These are phyloP conservation scores for Drosophila azteca DNA, from an alignment of 1,140 invertebrate genomes.

Conservation along the genomic window DNA sequence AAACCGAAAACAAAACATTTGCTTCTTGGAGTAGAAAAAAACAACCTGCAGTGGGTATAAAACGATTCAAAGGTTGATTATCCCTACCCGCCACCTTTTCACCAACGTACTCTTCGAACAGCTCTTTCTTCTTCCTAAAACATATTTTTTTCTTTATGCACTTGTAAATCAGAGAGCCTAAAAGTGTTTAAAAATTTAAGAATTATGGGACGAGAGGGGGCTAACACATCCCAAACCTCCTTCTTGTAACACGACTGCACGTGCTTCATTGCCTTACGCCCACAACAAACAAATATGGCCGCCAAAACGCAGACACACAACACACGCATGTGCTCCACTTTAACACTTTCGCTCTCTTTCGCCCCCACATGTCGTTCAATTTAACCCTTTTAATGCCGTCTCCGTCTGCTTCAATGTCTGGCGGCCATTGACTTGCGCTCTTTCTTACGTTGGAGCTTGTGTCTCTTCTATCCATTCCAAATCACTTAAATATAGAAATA, in stretches of 20 bases:
- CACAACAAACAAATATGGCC: constrained; percentile 67
- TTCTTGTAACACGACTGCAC: constrained; percentile 37
- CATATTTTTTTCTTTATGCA: too few relatives aligned
- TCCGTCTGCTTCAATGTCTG: constrained; percentile 76
- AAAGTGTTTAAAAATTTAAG: too few relatives aligned
- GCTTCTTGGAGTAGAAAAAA: background rate
- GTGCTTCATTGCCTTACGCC: constrained; percentile 46
- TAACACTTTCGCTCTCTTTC: constrained; percentile 82
- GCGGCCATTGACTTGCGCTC: constrained; percentile 70
- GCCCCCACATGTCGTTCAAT: constrained; percentile 66
- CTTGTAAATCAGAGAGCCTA: too few relatives aligned
- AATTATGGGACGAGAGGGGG: constrained; percentile 1
- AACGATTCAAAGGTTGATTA: background rate
- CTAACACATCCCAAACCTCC: constrained; percentile 17
- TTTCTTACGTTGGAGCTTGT: constrained; percentile 6
- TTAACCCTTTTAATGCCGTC: constrained; percentile 83
- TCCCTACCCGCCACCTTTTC: too few relatives aligned
- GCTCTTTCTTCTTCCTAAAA: too few relatives aligned
- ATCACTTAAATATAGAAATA: constrained; percentile 2
- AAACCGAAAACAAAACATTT: too few relatives aligned
- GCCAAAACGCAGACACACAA: constrained; percentile 52
- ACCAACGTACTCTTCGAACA: too few relatives aligned
- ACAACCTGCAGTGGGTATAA: background rate
- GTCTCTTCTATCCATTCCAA: constrained; percentile 6
- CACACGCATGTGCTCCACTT: constrained; percentile 79